Percentiles rank a stretch among this genome's conserved stretches.
Conservation (phyloP, 2,888 invertebrate genomes). For the Nasonovia ribisnigri region DNA sequence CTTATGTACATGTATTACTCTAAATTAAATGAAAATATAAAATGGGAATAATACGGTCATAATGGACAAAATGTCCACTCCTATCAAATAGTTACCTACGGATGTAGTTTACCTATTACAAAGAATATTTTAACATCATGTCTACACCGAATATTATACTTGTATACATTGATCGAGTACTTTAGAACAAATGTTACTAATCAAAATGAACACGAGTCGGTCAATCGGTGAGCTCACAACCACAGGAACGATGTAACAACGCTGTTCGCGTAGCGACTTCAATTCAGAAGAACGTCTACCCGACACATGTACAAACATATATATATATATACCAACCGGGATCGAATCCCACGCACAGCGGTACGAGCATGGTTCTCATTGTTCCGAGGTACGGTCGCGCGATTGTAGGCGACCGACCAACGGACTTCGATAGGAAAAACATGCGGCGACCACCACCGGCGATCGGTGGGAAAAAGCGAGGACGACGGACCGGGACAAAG, state of each 20-base stretch:
- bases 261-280: neutral
- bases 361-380: neutral
- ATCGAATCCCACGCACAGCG: neutral
- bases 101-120: neutral
- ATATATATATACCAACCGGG: neutral
- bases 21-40: neutral
- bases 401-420: neutral
- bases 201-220: slow-evolving; percentile 19
- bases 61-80: neutral
- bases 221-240: neutral
- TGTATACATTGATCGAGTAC: slow-evolving; percentile 51
- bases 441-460: neutral
- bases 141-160: neutral
- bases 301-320: neutral
- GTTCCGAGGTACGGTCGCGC: neutral
- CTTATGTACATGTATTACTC: neutral
- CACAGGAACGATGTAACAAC: neutral
- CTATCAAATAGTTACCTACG: neutral
- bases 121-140: neutral
- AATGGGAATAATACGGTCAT: neutral
- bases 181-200: slow-evolving; percentile 37
- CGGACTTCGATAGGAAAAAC: neutral
- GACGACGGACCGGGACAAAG: neutral
- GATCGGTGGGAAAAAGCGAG: neutral
- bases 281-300: neutral